These are phyloP conservation scores for Chromobotia macracanthus DNA, from an alignment of 2,797 vertebrate genomes.

Conservation along the genomic window DNA sequence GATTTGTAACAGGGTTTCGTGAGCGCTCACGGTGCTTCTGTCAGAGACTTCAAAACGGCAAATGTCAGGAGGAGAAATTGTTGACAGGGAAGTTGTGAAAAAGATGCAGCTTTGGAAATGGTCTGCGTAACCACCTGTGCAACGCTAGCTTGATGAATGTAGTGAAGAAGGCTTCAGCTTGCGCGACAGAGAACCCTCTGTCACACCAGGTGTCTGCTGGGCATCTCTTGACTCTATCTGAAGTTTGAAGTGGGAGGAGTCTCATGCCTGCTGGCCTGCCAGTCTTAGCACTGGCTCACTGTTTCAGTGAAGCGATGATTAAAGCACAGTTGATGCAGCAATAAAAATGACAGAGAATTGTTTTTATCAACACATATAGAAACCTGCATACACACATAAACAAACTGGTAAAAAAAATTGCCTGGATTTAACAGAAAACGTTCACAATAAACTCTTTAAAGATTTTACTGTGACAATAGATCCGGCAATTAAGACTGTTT, in stretches of 20 bases:
- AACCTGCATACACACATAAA: not conserved
- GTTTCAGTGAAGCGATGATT: not conserved
- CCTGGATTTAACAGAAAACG: too few species aligned
- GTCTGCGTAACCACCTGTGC: constrained; percentile 53
- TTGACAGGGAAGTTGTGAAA: constrained; percentile 39
- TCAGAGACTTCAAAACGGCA: constrained; percentile 46
- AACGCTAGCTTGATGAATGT: constrained; percentile 42
- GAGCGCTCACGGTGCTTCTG: constrained; percentile 37
- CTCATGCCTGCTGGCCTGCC: constrained; percentile 25
- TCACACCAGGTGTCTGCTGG: constrained; percentile 24
- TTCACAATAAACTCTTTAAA: too few species aligned
- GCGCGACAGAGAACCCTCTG: constrained; percentile 24
- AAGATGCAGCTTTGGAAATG: constrained; percentile 54
- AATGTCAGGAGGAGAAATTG: constrained; percentile 39
- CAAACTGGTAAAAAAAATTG: too few species aligned
- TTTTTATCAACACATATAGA: not conserved
- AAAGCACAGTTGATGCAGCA: not conserved
- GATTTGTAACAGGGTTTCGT: constrained; percentile 41
- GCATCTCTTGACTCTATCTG: constrained; percentile 14
- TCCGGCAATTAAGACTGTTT: too few species aligned
- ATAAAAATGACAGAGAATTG: not conserved
- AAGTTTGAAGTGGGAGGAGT: constrained; percentile 31
- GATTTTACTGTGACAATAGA: too few species aligned
- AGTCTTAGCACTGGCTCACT: not conserved
- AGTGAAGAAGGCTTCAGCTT: constrained; percentile 41